Percentiles rank a stretch among this genome's conserved stretches.
Conservation (phyloP, 2,113 vertebrate genomes). For the Naja naja region DNA sequence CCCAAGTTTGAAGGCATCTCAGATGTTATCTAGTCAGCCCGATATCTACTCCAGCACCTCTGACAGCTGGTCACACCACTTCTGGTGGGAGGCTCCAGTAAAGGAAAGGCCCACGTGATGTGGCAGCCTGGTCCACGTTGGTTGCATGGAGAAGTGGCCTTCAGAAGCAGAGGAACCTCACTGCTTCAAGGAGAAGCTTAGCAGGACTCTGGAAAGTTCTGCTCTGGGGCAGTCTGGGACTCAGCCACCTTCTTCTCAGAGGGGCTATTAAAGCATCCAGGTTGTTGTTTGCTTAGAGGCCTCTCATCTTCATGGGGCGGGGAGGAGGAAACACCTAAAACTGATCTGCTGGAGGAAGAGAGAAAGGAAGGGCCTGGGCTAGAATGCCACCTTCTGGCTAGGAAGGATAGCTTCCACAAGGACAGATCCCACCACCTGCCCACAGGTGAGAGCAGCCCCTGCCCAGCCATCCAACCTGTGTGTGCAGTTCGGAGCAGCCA, state of each 20-base stretch:
- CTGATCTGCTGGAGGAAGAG: neutral
- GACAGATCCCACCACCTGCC: neutral
- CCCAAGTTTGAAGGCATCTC: neutral
- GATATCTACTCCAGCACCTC: neutral
- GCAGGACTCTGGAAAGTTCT: neutral
- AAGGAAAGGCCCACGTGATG: fast-evolving
- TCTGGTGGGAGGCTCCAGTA: neutral
- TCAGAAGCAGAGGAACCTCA: neutral
- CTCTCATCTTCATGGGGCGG: neutral
- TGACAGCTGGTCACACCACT: neutral
- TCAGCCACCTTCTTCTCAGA: neutral
- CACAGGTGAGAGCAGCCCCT: neutral
- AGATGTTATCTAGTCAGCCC: neutral
- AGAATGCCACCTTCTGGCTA: neutral
- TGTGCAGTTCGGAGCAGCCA: fast-evolving
- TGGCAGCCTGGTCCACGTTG: neutral
- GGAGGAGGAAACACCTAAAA: no score
- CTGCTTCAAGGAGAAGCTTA: neutral
- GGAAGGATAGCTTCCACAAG: neutral
- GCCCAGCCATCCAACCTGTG: neutral
- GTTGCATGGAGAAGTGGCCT: fast-evolving
- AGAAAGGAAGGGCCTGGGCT: neutral
- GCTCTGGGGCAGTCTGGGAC: neutral
- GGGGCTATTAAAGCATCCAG: neutral
- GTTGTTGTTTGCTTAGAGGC: neutral